Conservation (phyloP, 1,140 invertebrate genomes). For the Drosophila tristis region DNA sequence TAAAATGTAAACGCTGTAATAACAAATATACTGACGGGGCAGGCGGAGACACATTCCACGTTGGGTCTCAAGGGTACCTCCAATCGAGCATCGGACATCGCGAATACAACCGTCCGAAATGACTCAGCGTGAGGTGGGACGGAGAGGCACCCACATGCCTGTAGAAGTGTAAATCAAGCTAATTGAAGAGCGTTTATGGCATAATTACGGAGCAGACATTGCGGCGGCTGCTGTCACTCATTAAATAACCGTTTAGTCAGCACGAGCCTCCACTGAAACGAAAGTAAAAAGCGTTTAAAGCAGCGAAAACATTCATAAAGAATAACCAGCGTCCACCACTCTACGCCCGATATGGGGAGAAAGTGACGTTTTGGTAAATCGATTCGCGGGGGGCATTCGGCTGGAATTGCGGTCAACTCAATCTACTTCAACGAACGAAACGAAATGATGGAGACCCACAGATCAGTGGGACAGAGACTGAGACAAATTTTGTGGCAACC, state of each 20-base stretch:
- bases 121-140: neutral
- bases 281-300: slow-evolving; percentile 60
- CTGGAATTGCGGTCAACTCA: slow-evolving; percentile 10
- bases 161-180: slow-evolving; percentile 71
- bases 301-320: slow-evolving; percentile 25
- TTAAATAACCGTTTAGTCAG: slow-evolving; percentile 69
- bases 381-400: neutral
- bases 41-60: slow-evolving; percentile 2
- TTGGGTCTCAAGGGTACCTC: slow-evolving; percentile 1
- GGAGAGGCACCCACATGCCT: slow-evolving; percentile 15
- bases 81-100: slow-evolving; percentile 5
- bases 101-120: slow-evolving; percentile 2
- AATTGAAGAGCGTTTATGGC: slow-evolving; percentile 74
- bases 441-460: neutral
- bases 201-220: slow-evolving; percentile 48
- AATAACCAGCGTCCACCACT: neutral
- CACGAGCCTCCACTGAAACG: slow-evolving; percentile 36
- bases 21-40: slow-evolving; percentile 2
- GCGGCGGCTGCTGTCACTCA: slow-evolving; percentile 31
- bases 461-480: slow-evolving; percentile 8
- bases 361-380: slow-evolving; percentile 33
- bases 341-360: slow-evolving; percentile 23
- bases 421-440: too few species aligned
- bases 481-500: too few species aligned
- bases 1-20: slow-evolving; percentile 1